These are phyloP conservation scores for Charadrius vociferus DNA, from an alignment of 2,113 vertebrate species.

Conservation along the genomic window DNA sequence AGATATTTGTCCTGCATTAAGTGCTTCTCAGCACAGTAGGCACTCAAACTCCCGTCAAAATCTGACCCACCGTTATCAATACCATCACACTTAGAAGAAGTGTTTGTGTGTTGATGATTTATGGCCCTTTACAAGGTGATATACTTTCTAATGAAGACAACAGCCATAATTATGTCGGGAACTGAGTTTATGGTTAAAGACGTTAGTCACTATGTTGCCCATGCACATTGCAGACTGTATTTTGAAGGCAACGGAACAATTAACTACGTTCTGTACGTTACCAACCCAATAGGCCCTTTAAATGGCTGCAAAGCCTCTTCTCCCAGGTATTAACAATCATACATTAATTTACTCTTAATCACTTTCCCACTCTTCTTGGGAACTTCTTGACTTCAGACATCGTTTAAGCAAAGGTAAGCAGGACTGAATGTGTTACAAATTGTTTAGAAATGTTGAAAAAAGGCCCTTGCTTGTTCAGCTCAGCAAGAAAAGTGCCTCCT, in stretches of 20 bases:
- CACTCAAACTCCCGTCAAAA: not conserved
- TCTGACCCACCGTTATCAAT: too few species aligned
- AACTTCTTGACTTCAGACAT: not conserved
- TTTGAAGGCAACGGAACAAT: not conserved
- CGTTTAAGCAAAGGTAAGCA: not conserved
- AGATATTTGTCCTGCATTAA: not conserved
- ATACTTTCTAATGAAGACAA: not conserved
- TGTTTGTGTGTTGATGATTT: not conserved
- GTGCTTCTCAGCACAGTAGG: not conserved
- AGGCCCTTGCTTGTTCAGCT: not conserved
- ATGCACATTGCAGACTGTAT: not conserved
- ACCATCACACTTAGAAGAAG: too few species aligned
- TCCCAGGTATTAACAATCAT: not conserved
- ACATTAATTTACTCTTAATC: not conserved
- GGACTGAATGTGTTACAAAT: not conserved
- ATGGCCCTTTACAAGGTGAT: not conserved
- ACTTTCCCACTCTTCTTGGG: not conserved
- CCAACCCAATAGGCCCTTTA: not conserved
- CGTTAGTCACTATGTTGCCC: not conserved
- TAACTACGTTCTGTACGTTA: not conserved
- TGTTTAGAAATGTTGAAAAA: not conserved
- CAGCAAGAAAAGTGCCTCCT: not conserved
- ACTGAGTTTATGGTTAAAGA: not conserved
- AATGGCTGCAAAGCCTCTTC: not conserved
- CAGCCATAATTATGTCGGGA: not conserved